Conservation (phyloP, 2,888 invertebrate species). For the Drosophila macrospina region DNA sequence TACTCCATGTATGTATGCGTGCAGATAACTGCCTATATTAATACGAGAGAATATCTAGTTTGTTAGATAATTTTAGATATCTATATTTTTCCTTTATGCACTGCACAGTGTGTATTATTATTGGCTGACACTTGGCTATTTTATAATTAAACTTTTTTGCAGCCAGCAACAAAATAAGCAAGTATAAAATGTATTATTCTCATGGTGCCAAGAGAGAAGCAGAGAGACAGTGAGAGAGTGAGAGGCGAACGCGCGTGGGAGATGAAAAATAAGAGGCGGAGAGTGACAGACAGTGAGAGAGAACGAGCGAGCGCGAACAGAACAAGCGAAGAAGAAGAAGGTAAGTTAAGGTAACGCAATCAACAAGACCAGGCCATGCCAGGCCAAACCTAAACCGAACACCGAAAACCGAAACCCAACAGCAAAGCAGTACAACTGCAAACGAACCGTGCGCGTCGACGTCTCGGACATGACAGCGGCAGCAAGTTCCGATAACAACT, state of each 20-base stretch:
- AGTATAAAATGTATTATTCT: constrained; percentile 51
- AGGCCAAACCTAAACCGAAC: constrained; percentile 12
- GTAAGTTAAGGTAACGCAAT: constrained; percentile 40
- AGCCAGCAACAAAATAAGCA: constrained; percentile 51
- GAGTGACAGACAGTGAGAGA: constrained; percentile 19
- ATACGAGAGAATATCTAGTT: not conserved
- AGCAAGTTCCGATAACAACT: constrained; percentile 76
- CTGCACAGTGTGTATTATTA: constrained; percentile 12
- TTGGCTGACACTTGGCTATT: constrained; percentile 41
- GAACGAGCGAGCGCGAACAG: constrained; percentile 32
- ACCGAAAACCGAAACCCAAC: constrained; percentile 15
- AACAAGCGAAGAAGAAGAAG: constrained; percentile 15
- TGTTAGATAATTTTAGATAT: not conserved
- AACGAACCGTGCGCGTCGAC: constrained; percentile 68
- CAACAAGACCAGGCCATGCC: constrained; percentile 9
- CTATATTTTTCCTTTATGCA: constrained; percentile 6
- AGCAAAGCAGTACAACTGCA: constrained; percentile 34
- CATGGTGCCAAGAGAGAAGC: constrained; percentile 54
- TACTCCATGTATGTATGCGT: not conserved
- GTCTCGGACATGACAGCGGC: constrained; percentile 68
- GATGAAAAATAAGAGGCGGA: constrained; percentile 37
- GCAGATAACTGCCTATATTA: not conserved
- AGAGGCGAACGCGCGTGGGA: constrained; percentile 65
- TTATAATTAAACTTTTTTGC: constrained; percentile 43
- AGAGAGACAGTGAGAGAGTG: constrained; percentile 6